These are phyloP conservation scores for Malurus melanocephalus DNA, from an alignment of 2,113 vertebrate species.

Conservation along the genomic window DNA sequence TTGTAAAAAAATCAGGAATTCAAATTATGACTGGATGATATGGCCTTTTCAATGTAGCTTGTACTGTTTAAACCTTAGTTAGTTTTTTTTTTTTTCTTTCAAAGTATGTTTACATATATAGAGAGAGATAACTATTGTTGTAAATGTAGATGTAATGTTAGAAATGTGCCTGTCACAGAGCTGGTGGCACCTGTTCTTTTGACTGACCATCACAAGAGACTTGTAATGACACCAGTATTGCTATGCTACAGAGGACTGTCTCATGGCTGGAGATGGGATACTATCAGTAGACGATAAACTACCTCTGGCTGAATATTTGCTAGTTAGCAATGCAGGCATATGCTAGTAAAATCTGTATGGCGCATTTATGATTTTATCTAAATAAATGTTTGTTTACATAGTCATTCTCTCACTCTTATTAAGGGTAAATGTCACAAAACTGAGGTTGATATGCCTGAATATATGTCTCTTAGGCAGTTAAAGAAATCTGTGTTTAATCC, in stretches of 20 bases:
- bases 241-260: neutral
- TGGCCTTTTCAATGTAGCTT: neutral
- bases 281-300: neutral
- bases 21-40: neutral
- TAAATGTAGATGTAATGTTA: neutral
- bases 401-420: neutral
- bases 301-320: neutral
- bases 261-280: neutral
- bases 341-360: neutral
- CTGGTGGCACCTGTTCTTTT: neutral
- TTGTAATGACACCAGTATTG: neutral
- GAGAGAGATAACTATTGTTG: neutral
- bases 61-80: neutral
- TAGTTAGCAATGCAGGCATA: neutral
- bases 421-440: neutral
- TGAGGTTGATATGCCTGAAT: neutral
- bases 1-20: neutral
- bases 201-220: neutral
- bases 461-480: neutral
- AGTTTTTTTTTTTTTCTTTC: neutral
- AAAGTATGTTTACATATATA: accelerated
- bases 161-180: neutral
- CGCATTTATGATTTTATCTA: neutral
- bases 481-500: neutral
- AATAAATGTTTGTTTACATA: neutral